Conservation (phyloP, 2,797 vertebrate genomes). For the Oceanodroma leucorhoa region DNA sequence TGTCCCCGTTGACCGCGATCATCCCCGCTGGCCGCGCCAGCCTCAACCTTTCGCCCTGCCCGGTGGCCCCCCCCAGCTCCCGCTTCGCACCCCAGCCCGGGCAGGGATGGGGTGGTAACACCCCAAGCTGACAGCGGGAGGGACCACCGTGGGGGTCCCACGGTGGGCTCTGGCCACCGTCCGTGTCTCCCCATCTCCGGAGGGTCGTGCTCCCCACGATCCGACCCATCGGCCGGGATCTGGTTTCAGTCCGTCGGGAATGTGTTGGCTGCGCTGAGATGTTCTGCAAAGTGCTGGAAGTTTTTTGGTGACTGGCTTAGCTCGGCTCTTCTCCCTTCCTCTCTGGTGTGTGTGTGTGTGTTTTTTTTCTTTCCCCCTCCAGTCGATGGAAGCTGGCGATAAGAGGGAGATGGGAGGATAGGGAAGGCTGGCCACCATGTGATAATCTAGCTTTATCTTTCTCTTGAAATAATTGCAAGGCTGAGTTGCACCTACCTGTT, state of each 20-base stretch:
- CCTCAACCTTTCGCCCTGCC: neutral
- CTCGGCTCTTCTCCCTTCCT: constrained; percentile 71
- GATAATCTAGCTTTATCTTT: constrained; percentile 75
- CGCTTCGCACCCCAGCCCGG: neutral
- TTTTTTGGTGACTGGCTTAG: constrained; percentile 26
- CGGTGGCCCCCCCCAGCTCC: fast-evolving
- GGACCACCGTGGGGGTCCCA: fast-evolving
- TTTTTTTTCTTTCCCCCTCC: constrained; percentile 77
- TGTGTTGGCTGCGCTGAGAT: neutral
- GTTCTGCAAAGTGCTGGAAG: constrained; percentile 40
- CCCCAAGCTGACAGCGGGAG: fast-evolving
- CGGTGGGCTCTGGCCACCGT: fast-evolving
- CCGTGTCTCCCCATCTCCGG: fast-evolving
- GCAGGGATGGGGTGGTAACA: neutral
- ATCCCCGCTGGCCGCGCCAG: neutral
- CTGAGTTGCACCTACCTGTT: constrained; percentile 77
- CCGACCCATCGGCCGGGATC: neutral
- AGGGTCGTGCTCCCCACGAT: fast-evolving
- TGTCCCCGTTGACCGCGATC: neutral
- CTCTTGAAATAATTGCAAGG: constrained; percentile 73
- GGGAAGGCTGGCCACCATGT: constrained; percentile 67
- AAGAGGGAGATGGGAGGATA: constrained; percentile 68
- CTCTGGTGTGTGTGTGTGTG: neutral
- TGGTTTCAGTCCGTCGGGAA: neutral
- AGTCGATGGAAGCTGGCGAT: constrained; percentile 84